phyloP scores from a whole-genome alignment of 1,140 invertebrate genomes.

The Drosophila sp. region DNA sequence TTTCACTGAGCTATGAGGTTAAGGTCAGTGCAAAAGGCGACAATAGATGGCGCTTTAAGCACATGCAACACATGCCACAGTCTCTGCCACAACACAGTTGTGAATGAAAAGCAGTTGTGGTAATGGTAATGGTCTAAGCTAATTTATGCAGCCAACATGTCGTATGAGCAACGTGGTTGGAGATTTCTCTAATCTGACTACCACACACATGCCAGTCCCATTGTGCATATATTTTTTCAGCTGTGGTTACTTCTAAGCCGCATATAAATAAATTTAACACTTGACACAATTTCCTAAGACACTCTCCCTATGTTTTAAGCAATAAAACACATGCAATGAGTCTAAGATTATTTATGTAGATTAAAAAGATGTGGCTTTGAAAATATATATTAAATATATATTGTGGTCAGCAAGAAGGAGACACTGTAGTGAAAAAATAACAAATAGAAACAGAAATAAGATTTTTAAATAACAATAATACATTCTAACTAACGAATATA shows the following conservation, averaged over 20 bases:
- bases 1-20: constrained; percentile 63
- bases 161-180: constrained; percentile 53
- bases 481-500: too few species aligned
- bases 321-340: neutral
- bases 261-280: constrained; percentile 16
- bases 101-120: constrained; percentile 39
- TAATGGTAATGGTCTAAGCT: constrained; percentile 70
- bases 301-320: neutral
- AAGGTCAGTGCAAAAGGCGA: constrained; percentile 63
- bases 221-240: constrained; percentile 5
- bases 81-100: constrained; percentile 9
- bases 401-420: too few species aligned
- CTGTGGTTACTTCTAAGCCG: neutral
- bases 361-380: neutral
- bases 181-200: constrained; percentile 19
- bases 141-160: constrained; percentile 66
- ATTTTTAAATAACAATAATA: too few species aligned
- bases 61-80: neutral
- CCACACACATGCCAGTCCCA: neutral
- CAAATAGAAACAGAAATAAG: too few species aligned
- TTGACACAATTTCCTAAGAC: constrained; percentile 11
- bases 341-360: constrained; percentile 10
- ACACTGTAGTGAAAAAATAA: too few species aligned
- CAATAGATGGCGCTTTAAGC: constrained; percentile 70
- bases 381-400: neutral